A percentile compares a stretch with the other conserved stretches of the same genome.
Conservation (phyloP, 2,888 invertebrate species). For the Yponomeuta sedellus region DNA sequence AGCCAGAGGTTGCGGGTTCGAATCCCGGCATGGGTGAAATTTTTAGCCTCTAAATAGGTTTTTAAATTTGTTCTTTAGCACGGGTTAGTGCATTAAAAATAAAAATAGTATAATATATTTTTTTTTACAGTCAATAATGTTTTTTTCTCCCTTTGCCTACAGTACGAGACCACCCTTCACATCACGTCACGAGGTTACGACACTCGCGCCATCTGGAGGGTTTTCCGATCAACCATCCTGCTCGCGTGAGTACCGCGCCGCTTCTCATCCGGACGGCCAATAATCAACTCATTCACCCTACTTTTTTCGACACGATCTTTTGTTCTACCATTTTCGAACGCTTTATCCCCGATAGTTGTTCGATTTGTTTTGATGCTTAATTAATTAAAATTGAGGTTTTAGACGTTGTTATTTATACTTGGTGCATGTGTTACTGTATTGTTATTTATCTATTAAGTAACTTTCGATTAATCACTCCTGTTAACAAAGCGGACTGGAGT, state of each 20-base stretch:
- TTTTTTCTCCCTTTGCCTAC: slow-evolving; percentile 32
- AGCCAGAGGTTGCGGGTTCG: no score
- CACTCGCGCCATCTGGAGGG: slow-evolving; percentile 62
- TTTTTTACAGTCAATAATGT: not conserved
- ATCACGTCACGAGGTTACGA: slow-evolving; percentile 62
- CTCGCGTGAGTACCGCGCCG: slow-evolving; percentile 51
- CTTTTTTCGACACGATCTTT: not conserved
- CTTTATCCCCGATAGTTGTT: slow-evolving; percentile 10
- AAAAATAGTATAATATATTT: no score
- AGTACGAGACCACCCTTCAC: slow-evolving; percentile 59
- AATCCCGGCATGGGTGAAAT: no score
- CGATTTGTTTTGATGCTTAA: slow-evolving; percentile 11
- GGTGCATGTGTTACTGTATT: not conserved
- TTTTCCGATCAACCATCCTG: slow-evolving; percentile 48
- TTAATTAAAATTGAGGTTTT: slow-evolving; percentile 1
- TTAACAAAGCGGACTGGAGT: not conserved
- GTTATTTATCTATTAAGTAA: not conserved
- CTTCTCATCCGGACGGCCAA: not conserved
- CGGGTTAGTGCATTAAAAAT: no score
- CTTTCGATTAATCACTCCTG: not conserved
- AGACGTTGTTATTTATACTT: not conserved
- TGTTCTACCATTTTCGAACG: slow-evolving; percentile 6
- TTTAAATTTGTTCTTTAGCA: no score
- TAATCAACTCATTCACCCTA: not conserved
- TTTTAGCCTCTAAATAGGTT: no score